Evolutionary conservation across 2,113 vertebrate genomes (phyloP), one percentile per base, ranked within the genome.

Genomic region (Lampris megalopsis): DNA sequence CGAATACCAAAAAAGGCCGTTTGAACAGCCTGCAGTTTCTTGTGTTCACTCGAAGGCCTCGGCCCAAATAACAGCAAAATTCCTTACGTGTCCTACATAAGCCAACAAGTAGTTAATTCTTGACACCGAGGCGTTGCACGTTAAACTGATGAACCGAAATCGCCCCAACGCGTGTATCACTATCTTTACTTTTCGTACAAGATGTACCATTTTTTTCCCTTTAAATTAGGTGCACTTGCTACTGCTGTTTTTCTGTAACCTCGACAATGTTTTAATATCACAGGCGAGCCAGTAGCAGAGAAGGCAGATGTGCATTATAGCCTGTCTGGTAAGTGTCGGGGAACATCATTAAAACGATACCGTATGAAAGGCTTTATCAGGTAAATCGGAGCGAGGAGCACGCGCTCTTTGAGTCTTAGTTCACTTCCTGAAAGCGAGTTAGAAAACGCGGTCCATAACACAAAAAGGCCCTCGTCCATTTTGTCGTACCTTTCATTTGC

Each of bases 401-500:
- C 85, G 85, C 88, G 86, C 81, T 88, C 81, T 88, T 73, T 79
- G 85, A 89, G 57, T 90, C 63, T 73, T 76, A n/a, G 68, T 80
- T 66, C 76, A 86, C 88, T 90, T 82, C 60, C 67, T 54, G 82
- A 85, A 79, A 86, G 78, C 38, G 64, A 80, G 82, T 87, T 64
- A 53, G 77, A 81, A 85, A 83, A 80, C 73, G 74, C 78, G 66
- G 65, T 68, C 71, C 59, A 8, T 59, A 86, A 77, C 6, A 42
- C 81, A 89, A 72, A 87, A 88, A 86, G 83, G 88, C 77, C 24
- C 88, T 83, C 75, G 77, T 91, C 84, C 87, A 52, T 91, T 91
- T 82, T 86, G 81, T 86, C 78, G 60, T 86, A 92, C 86, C 82
- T 89, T 89, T 93, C 90, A 95, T 95, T 95, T 94, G 93, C 94